These are phyloP conservation scores for Cecidostiba fungosa DNA, from an alignment of 2,888 invertebrate species.

Conservation along the genomic window DNA sequence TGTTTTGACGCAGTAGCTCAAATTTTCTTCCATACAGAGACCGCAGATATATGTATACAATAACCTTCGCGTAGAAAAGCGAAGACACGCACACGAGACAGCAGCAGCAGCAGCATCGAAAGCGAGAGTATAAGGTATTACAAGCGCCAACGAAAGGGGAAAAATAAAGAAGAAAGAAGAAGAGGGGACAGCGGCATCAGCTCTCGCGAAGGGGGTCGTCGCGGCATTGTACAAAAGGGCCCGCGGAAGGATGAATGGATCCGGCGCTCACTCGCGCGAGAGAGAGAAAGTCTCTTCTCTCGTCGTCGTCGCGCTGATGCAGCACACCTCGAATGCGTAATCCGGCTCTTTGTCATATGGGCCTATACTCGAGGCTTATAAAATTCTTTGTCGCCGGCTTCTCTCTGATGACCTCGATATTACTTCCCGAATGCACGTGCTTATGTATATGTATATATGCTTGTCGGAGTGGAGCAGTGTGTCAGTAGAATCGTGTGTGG, in stretches of 20 bases:
- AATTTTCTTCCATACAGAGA: too few relatives aligned
- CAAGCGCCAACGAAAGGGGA: not conserved
- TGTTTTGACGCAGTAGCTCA: not conserved
- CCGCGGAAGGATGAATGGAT: constrained; percentile 60
- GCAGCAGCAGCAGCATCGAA: too few relatives aligned
- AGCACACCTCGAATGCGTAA: constrained; percentile 11
- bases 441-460: too few relatives aligned
- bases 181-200: not conserved
- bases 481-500: not conserved
- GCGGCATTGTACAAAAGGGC: constrained; percentile 29
- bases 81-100: constrained; percentile 19
- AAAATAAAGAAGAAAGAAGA: not conserved
- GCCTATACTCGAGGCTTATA: not conserved
- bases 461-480: not conserved
- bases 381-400: constrained; percentile 52
- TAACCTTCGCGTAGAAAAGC: not conserved
- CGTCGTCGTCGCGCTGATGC: not conserved
- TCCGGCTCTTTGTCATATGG: constrained; percentile 47
- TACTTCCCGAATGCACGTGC: not conserved
- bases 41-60: too few relatives aligned
- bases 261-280: constrained; percentile 9
- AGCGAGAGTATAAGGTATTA: not conserved
- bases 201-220: constrained; percentile 22
- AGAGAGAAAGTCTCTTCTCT: constrained; percentile 33
- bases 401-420: constrained; percentile 24